Conservation (phyloP, 2,888 invertebrate genomes). For the Torymus texanus region DNA sequence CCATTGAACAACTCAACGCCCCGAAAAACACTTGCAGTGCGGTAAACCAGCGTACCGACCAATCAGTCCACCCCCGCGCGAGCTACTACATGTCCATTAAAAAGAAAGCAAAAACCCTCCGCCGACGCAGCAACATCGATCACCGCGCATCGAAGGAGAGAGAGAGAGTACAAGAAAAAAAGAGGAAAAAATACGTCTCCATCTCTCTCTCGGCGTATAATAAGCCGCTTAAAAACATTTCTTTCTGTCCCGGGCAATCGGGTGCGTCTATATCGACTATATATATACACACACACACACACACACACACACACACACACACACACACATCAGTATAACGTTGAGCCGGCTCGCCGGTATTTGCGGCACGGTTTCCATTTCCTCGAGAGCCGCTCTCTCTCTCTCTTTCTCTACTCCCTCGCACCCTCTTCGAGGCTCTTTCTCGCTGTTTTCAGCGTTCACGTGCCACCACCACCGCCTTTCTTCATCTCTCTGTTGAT, state of each 20-base stretch:
- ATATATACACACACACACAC: too few species aligned
- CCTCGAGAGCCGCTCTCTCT: slow-evolving; percentile 25
- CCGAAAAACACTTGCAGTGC: too few species aligned
- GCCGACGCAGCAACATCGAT: slow-evolving; percentile 1
- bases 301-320: too few species aligned
- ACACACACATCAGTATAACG: slow-evolving; percentile 7
- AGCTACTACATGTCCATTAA: too few species aligned
- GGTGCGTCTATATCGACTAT: too few species aligned
- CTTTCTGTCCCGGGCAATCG: background rate
- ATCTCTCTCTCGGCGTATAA: slow-evolving; percentile 10
- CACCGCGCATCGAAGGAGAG: background rate
- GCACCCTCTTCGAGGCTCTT: background rate
- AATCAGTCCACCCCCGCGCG: too few species aligned
- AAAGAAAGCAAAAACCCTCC: too few species aligned
- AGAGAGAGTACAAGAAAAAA: background rate
- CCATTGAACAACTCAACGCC: too few species aligned
- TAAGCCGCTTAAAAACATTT: slow-evolving; percentile 43
- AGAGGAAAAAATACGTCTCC: too few species aligned
- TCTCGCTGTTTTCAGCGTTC: background rate
- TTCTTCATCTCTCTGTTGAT: too few species aligned
- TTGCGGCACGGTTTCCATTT: slow-evolving; percentile 63
- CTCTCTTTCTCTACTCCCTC: background rate
- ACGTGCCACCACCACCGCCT: background rate
- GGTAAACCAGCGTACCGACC: too few species aligned
- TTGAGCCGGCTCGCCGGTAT: slow-evolving; percentile 56